A percentile compares a stretch with the other conserved stretches of the same genome.
These are phyloP conservation scores for Gallinago paraguaiae DNA, from an alignment of 2,113 vertebrate species.

Conservation along the genomic window DNA sequence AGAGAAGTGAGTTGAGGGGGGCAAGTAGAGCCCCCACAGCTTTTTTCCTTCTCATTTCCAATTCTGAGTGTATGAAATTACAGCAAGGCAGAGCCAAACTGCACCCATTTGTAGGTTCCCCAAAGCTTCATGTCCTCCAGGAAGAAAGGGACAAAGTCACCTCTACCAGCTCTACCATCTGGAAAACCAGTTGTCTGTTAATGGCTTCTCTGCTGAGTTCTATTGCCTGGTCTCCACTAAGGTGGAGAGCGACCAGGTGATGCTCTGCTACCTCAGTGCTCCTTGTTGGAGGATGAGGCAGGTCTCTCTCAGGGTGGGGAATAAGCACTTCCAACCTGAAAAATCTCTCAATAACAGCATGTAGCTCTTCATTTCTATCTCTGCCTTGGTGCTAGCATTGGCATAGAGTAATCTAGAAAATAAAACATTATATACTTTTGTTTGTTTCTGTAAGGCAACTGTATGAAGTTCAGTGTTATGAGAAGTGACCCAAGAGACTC, in stretches of 20 bases:
- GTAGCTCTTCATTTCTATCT: neutral
- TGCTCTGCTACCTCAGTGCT: neutral
- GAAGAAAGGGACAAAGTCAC: neutral
- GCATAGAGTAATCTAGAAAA: neutral
- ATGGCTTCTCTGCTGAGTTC: neutral
- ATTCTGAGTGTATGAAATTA: neutral
- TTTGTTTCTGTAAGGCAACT: neutral
- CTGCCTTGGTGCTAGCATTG: neutral
- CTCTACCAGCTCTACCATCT: neutral
- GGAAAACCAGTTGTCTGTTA: neutral
- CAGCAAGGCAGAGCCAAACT: neutral
- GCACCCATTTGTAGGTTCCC: neutral
- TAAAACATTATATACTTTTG: neutral
- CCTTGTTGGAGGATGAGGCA: neutral
- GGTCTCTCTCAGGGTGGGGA: neutral
- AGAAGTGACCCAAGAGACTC: neutral
- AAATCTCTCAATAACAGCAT: neutral
- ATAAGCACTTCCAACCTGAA: neutral
- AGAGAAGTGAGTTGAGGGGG: neutral
- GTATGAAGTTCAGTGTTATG: neutral
- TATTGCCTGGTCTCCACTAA: neutral
- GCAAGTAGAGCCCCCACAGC: rapidly evolving
- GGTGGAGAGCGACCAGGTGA: neutral
- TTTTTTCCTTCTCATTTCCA: neutral
- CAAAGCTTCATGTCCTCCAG: neutral